These are phyloP conservation scores for Leptinotarsa undecemlineata DNA, from an alignment of 1,140 invertebrate species.

Conservation along the genomic window DNA sequence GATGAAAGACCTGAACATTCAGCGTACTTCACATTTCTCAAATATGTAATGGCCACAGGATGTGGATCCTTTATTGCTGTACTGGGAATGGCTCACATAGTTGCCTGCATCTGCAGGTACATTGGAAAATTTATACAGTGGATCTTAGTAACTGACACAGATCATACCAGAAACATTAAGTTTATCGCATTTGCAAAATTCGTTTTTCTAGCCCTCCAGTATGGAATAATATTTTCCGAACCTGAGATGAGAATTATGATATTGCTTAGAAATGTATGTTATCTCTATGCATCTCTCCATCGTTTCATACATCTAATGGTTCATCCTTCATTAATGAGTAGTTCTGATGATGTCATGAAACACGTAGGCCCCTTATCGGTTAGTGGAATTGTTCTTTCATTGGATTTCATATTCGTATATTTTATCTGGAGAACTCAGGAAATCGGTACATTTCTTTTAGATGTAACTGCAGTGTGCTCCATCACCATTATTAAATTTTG, in stretches of 20 bases:
- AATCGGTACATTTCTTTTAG: conserved; percentile 86
- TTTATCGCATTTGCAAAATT: conserved; percentile 92
- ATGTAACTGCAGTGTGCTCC: conserved; percentile 85
- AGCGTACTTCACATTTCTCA: conserved; percentile 52
- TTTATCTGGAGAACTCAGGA: conserved; percentile 85
- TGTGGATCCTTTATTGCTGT: conserved; percentile 89
- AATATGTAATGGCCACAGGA: conserved; percentile 77
- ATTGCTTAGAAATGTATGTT: conserved; percentile 86
- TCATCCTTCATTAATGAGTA: conserved; percentile 84
- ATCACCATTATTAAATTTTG: conserved; percentile 84
- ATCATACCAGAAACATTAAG: conserved; percentile 86
- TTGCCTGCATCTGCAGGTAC: conserved; percentile 86
- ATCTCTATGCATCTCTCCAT: conserved; percentile 86
- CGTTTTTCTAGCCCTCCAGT: conserved; percentile 91
- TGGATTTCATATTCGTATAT: conserved; percentile 75
- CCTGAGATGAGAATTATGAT: conserved; percentile 85
- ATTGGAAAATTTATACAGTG: conserved; percentile 86
- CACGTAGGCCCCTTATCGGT: conserved; percentile 82
- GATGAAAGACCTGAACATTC: conserved; percentile 42
- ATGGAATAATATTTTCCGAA: conserved; percentile 86
- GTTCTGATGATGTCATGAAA: conserved; percentile 81
- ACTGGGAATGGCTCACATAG: conserved; percentile 87
- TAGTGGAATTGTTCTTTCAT: conserved; percentile 79
- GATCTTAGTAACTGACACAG: conserved; percentile 80
- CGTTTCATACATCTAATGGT: conserved; percentile 90